Conservation (phyloP, 2,797 vertebrate species). For the Ptychadena robeensis region DNA sequence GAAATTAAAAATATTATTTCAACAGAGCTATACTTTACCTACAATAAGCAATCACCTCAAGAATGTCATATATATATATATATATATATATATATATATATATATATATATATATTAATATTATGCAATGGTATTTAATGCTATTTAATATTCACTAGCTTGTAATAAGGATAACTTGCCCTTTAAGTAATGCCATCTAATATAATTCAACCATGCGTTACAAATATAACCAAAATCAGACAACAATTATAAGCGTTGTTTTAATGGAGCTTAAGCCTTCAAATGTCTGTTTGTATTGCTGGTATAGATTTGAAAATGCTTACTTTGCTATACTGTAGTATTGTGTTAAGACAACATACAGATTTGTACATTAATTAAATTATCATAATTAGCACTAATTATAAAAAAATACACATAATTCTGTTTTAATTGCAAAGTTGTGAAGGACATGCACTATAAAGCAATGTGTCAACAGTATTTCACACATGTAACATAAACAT, state of each 20-base stretch:
- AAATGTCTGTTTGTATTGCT: conserved; percentile 33
- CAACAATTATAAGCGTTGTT: neutral
- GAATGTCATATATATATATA: too few relatives aligned
- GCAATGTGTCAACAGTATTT: conserved; percentile 13
- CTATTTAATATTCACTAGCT: neutral
- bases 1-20: too few relatives aligned
- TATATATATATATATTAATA: too few relatives aligned
- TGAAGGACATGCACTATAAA: conserved; percentile 13
- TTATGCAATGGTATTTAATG: neutral
- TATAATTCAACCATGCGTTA: conserved; percentile 9
- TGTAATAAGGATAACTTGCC: neutral
- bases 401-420: conserved; percentile 27
- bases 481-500: neutral
- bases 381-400: conserved; percentile 28
- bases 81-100: too few relatives aligned
- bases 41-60: too few relatives aligned
- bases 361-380: conserved; percentile 29
- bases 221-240: conserved; percentile 19
- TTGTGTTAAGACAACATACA: conserved; percentile 3
- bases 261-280: conserved; percentile 8
- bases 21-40: too few relatives aligned
- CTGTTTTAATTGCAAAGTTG: conserved; percentile 26
- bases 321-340: conserved; percentile 14
- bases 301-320: neutral
- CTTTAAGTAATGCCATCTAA: conserved; percentile 5